Evolutionary conservation across 2,113 vertebrate species (phyloP).

Genomic region (Semicossyphus pulcher): DNA sequence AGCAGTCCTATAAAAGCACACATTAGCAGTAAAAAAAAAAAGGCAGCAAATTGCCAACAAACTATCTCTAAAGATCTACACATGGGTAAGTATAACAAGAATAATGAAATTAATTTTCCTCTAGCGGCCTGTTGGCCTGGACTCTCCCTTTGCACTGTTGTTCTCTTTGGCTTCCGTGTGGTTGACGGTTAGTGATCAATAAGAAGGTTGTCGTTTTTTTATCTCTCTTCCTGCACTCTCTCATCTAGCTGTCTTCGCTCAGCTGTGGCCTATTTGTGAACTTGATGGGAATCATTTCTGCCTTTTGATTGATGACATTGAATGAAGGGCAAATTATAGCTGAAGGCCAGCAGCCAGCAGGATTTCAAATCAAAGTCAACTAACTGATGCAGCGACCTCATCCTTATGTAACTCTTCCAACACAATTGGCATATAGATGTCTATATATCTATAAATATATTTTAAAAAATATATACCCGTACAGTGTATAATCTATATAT

Average conservation of each 20-base stretch:
- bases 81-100: constrained; percentile 5
- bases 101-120: background rate
- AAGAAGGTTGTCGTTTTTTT: constrained; percentile 3
- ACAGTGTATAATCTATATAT: too few species aligned
- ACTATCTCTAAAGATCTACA: background rate
- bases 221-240: background rate
- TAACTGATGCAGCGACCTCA: background rate
- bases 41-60: constrained; percentile 11
- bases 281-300: constrained; percentile 26
- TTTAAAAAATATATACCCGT: too few species aligned
- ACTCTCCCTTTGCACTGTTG: background rate
- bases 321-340: constrained; percentile 11
- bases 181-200: background rate
- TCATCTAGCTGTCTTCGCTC: background rate
- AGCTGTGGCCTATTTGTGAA: background rate
- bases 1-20: constrained; percentile 3
- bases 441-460: too few species aligned
- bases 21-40: constrained; percentile 25
- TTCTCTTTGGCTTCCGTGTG: background rate
- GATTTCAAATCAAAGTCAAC: background rate
- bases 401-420: background rate
- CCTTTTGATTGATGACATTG: constrained; percentile 24
- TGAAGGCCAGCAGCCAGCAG: constrained; percentile 13
- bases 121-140: background rate
- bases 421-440: background rate